Conservation (phyloP, 1,140 invertebrate species). For the Panulirus ornatus region DNA sequence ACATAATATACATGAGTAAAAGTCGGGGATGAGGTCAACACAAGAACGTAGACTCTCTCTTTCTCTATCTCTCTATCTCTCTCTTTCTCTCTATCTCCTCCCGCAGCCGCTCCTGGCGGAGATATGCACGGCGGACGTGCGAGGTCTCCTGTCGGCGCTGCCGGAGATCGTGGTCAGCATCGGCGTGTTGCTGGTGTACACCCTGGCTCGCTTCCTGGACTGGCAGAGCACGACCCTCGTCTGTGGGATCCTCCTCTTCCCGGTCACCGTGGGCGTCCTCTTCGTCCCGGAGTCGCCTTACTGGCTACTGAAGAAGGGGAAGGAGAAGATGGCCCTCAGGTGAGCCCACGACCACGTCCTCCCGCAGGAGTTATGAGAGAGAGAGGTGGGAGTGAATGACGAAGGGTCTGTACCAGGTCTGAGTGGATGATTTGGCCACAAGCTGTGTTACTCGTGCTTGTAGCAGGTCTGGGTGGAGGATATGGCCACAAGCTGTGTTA, state of each 20-base stretch:
- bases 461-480: no score
- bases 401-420: no score
- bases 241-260: conserved; percentile 71
- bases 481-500: no score
- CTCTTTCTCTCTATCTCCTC: no score
- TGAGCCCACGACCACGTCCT: not conserved
- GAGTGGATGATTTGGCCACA: no score
- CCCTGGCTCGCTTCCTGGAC: conserved; percentile 65
- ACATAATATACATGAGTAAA: no score
- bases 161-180: conserved; percentile 70
- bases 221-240: conserved; percentile 73
- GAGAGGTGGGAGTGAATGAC: no score
- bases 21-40: no score
- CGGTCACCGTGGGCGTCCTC: conserved; percentile 54
- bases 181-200: conserved; percentile 64
- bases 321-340: conserved; percentile 67
- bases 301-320: conserved; percentile 72
- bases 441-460: no score
- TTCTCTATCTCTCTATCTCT: no score
- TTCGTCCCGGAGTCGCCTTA: conserved; percentile 74
- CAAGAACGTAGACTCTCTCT: no score
- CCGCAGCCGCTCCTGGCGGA: conserved; percentile 70
- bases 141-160: conserved; percentile 68
- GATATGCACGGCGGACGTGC: conserved; percentile 65
- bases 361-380: no score